Percentiles rank a stretch among this genome's conserved stretches.
Evolutionary conservation across 2,113 vertebrate species (phyloP).

Genomic region (Hemiprocne comata): DNA sequence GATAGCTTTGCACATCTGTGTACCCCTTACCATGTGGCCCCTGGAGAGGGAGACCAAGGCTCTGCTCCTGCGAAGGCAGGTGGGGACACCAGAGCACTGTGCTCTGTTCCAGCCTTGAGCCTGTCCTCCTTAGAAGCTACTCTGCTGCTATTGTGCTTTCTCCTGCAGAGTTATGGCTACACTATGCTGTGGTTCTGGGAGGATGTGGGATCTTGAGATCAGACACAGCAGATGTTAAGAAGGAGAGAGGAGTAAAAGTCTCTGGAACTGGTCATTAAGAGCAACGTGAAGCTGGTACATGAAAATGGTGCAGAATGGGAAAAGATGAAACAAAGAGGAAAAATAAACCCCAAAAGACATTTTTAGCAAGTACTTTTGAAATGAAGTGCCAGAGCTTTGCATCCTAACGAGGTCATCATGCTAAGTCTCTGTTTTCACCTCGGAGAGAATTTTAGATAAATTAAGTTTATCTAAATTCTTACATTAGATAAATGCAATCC

Average conservation of each 20-base stretch:
- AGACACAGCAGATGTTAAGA: background rate
- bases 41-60: background rate
- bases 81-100: background rate
- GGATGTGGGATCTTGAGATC: background rate
- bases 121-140: background rate
- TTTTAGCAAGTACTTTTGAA: background rate
- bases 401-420: background rate
- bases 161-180: background rate
- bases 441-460: background rate
- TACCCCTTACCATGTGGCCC: rapidly evolving
- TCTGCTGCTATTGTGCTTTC: background rate
- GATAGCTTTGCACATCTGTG: background rate
- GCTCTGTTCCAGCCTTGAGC: background rate
- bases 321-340: background rate
- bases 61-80: rapidly evolving
- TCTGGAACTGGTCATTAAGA: background rate
- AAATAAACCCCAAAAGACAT: background rate
- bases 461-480: background rate
- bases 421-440: background rate
- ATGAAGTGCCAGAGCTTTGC: background rate
- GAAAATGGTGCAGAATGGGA: background rate
- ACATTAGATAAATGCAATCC: background rate
- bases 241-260: background rate
- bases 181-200: rapidly evolving
- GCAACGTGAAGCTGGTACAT: background rate